Base-by-base conservation (phyloP, 37 sponge, comb jelly and placozoan species). In the Beroe forskalii region DNA sequence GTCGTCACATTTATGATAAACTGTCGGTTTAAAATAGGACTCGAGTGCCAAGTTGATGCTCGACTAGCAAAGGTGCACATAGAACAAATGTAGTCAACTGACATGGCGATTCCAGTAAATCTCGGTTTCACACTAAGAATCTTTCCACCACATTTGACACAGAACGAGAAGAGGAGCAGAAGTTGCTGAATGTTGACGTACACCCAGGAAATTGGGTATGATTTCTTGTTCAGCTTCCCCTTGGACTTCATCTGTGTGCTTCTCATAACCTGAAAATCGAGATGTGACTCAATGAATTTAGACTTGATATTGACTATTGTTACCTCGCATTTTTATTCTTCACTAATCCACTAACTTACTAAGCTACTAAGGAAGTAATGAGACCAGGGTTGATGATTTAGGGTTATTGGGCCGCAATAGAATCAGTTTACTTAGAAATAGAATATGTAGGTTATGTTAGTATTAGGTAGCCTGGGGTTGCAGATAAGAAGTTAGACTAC, bases 181-280 rank as follows among this genome's bases (percentile, higher is more conserved):
- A 35, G 38, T 32, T 69, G 37, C 1, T 31, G 38, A 35, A 69
- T 2, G 19, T 69, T 69, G 37, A 69, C 72, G 19, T 69, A 69
- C 27, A 69, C 72, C 72, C 72, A 69, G 38, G 72, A 69, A 35
- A 36, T 36, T 9, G 72, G 72, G 19, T 36, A 32, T 69, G 72
- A 33, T 69, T 69, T 69, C 72, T 31, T 33, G 38, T 36, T 4
- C 19, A 69, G 17, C 19, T 69, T 69, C 32, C 72, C 72, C 3
- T 63, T 24, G 4, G 66, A n/a, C 25, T 63, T 63, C 66, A 63
- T 63, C 38, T 69, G 72, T 33, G 72, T 69, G 17, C 32, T 69
- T 8, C 72, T 27, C 19, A 3, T 2, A 32, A 69, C 72, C 72
- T 33, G 28, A 12, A 33, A 14, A 63, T 63, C 66, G n/a, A n/a